phyloP scores from a whole-genome alignment of 1,140 invertebrate species.

The Drosophila lini region DNA sequence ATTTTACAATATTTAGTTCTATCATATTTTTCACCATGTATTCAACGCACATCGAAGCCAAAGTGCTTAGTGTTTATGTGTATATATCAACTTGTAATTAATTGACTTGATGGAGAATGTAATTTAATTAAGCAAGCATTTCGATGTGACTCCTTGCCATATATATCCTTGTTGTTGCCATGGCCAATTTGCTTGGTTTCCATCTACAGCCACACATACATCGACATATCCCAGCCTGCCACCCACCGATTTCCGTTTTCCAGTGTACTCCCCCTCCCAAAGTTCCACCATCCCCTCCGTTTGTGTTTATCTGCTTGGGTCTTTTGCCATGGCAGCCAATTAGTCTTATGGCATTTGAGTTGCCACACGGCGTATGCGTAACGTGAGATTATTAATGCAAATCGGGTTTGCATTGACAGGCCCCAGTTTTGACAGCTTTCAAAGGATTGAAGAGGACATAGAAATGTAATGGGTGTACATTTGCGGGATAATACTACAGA shows the following conservation, averaged over 20 bases:
- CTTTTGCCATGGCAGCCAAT: conserved; percentile 56
- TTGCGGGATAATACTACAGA: not conserved
- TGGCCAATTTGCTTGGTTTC: conserved; percentile 26
- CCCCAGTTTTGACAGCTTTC: conserved; percentile 37
- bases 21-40: conserved; percentile 1
- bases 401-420: conserved; percentile 59
- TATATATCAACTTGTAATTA: conserved; percentile 78
- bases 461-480: not conserved
- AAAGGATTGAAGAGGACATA: conserved; percentile 18
- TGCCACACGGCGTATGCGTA: conserved; percentile 61
- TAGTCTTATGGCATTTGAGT: conserved; percentile 66
- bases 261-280: not conserved
- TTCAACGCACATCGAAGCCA: conserved; percentile 27
- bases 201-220: conserved; percentile 21
- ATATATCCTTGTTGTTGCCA: conserved; percentile 48
- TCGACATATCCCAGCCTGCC: conserved; percentile 1
- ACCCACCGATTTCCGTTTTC: conserved; percentile 1
- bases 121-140: conserved; percentile 83
- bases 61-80: conserved; percentile 41
- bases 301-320: conserved; percentile 18
- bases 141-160: conserved; percentile 67
- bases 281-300: not conserved
- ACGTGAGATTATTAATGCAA: conserved; percentile 66
- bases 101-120: conserved; percentile 84
- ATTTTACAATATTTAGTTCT: not conserved